A percentile compares a stretch with the other conserved stretches of the same genome.
Evolutionary conservation across 23 tunicate species (phyloP).

Genomic region (Oikopleura dioica): DNA sequence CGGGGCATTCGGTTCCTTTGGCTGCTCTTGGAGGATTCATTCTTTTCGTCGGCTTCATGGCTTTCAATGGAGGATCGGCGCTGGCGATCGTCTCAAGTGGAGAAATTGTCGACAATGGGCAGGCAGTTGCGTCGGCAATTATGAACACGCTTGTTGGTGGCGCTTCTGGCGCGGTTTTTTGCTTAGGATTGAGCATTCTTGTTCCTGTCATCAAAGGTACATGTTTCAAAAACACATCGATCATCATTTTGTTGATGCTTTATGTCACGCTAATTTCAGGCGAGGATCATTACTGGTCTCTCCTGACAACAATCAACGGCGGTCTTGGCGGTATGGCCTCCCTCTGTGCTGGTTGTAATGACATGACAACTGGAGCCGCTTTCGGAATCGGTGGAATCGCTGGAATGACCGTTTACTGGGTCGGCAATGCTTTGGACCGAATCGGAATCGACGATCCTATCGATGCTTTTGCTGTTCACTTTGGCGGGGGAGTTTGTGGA

Average conservation of each 20-base stretch:
- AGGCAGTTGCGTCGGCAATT: slow-evolving; percentile 28
- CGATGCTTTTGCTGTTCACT: slow-evolving; percentile 25
- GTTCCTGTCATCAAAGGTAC: too few species aligned
- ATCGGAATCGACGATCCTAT: slow-evolving; percentile 50
- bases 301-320: slow-evolving; percentile 17
- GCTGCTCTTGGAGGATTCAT: slow-evolving; percentile 19
- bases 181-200: too few species aligned
- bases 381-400: slow-evolving; percentile 38
- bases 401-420: slow-evolving; percentile 18
- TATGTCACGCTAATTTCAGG: slow-evolving; percentile 13
- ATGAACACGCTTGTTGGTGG: slow-evolving; percentile 59
- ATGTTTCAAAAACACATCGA: too few species aligned
- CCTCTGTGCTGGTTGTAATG: slow-evolving; percentile 19
- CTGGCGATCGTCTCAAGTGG: slow-evolving; percentile 14
- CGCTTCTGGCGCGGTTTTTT: slow-evolving; percentile 30
- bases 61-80: slow-evolving; percentile 21
- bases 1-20: too few species aligned
- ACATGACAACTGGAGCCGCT: slow-evolving; percentile 33
- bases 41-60: slow-evolving; percentile 20
- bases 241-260: slow-evolving; percentile 25
- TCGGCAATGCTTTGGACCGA: slow-evolving; percentile 18
- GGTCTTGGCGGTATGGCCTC: slow-evolving; percentile 17
- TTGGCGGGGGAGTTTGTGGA: slow-evolving; percentile 6
- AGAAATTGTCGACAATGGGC: slow-evolving; percentile 30
- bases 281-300: slow-evolving; percentile 18